Percentiles rank a stretch among this genome's conserved stretches.
These are phyloP conservation scores for Drosophila histrio DNA, from an alignment of 2,888 invertebrate genomes.

Conservation along the genomic window DNA sequence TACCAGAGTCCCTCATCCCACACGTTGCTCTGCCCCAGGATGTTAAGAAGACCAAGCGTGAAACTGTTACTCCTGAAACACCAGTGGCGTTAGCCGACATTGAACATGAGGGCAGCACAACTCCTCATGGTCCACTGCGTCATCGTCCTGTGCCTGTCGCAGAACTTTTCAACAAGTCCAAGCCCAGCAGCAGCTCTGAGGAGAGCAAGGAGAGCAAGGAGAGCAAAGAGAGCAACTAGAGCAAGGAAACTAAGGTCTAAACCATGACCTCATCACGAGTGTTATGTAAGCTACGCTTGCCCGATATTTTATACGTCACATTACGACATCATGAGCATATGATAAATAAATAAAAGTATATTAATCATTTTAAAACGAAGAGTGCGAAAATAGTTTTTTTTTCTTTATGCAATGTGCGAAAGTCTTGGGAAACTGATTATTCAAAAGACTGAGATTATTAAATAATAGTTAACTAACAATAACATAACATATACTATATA, in stretches of 20 bases:
- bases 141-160: conserved; percentile 77
- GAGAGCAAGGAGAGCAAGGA: conserved; percentile 48
- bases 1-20: not conserved
- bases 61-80: conserved; percentile 43
- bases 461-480: too few species aligned
- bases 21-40: not conserved
- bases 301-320: conserved; percentile 15
- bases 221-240: conserved; percentile 40
- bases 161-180: conserved; percentile 70
- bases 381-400: not conserved
- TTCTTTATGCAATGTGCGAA: too few species aligned
- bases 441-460: too few species aligned
- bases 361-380: not conserved
- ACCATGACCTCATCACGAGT: not conserved
- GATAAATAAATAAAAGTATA: conserved; percentile 8
- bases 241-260: conserved; percentile 28
- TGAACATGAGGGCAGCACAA: conserved; percentile 2
- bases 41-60: conserved; percentile 12
- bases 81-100: too few species aligned
- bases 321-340: conserved; percentile 12
- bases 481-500: too few species aligned
- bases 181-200: conserved; percentile 40
- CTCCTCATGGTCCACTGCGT: conserved; percentile 45
- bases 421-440: too few species aligned
- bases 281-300: conserved; percentile 6